Percentiles rank a stretch among this genome's conserved stretches.
Conservation (phyloP, 2,888 invertebrate genomes). For the Rugalucina vietnamica region DNA sequence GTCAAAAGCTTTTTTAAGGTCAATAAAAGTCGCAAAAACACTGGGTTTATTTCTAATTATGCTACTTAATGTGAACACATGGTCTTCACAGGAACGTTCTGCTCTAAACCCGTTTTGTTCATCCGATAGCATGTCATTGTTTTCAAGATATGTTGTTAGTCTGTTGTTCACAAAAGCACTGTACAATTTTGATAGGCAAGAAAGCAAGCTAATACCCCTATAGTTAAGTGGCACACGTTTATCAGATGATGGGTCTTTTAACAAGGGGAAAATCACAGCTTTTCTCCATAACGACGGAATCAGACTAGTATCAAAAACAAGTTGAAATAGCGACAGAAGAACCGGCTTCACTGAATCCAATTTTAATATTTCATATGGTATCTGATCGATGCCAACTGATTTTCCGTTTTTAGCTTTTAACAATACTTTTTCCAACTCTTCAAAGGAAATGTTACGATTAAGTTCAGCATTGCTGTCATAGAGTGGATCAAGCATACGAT, state of each 20-base stretch:
- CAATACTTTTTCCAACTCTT: too few species aligned
- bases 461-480: not conserved
- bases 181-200: constrained; percentile 45
- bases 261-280: constrained; percentile 28
- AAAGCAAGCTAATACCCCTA: too few species aligned
- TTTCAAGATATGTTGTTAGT: constrained; percentile 25
- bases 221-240: constrained; percentile 12
- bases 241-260: not conserved
- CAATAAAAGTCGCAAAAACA: too few species aligned
- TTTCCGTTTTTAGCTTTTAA: not conserved
- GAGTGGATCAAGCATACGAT: constrained; percentile 2
- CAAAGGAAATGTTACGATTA: not conserved
- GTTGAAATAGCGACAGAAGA: constrained; percentile 23
- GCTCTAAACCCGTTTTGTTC: constrained; percentile 31
- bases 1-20: too few species aligned
- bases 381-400: not conserved
- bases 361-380: too few species aligned
- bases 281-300: constrained; percentile 21
- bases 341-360: constrained; percentile 15
- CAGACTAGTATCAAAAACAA: constrained; percentile 19
- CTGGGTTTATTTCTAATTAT: too few species aligned
- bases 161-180: constrained; percentile 34
- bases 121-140: constrained; percentile 24
- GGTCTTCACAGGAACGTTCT: too few species aligned
- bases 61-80: too few species aligned